Conservation (phyloP, 2,888 invertebrate species). For the Rhorus exstirpatorius region DNA sequence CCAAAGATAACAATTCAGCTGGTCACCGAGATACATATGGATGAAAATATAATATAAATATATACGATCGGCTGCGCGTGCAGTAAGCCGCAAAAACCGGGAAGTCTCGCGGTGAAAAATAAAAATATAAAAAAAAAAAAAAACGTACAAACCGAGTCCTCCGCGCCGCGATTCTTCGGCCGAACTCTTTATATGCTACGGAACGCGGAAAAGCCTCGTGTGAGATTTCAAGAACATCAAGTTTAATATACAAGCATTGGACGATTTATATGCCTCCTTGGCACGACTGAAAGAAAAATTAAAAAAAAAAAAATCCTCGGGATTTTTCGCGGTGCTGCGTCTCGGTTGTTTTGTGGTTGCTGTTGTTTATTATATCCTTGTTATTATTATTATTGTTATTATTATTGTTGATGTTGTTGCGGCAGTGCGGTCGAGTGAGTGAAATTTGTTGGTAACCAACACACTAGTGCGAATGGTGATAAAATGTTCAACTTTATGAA, state of each 20-base stretch:
- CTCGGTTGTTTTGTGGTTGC: slow-evolving; percentile 26
- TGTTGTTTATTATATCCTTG: slow-evolving; percentile 32
- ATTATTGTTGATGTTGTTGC: slow-evolving; percentile 13
- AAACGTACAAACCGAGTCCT: slow-evolving; percentile 20
- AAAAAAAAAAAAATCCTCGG: not conserved
- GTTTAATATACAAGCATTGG: not conserved
- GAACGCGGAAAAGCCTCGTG: slow-evolving; percentile 68
- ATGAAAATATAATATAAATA: slow-evolving; percentile 27
- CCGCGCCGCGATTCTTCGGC: slow-evolving; percentile 27
- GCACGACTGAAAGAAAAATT: slow-evolving; percentile 19
- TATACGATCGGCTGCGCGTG: not conserved
- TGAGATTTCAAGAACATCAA: slow-evolving; percentile 37
- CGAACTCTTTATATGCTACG: slow-evolving; percentile 47
- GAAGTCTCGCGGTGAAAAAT: slow-evolving; percentile 30
- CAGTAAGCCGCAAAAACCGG: slow-evolving; percentile 44
- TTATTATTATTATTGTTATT: slow-evolving; percentile 40
- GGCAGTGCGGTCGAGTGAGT: slow-evolving; percentile 25
- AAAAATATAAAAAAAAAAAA: slow-evolving; percentile 11
- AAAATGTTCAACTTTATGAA: slow-evolving; percentile 98
- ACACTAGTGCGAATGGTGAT: slow-evolving; percentile 75
- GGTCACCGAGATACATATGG: not conserved
- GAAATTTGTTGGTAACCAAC: slow-evolving; percentile 43
- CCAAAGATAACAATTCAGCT: slow-evolving; percentile 52
- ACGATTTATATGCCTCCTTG: slow-evolving; percentile 37
- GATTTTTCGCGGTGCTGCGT: slow-evolving; percentile 36